Evolutionary conservation across 1,140 invertebrate genomes (phyloP), one percentile per base, ranked within the genome.

Genomic region (Drosophila seguyi): DNA sequence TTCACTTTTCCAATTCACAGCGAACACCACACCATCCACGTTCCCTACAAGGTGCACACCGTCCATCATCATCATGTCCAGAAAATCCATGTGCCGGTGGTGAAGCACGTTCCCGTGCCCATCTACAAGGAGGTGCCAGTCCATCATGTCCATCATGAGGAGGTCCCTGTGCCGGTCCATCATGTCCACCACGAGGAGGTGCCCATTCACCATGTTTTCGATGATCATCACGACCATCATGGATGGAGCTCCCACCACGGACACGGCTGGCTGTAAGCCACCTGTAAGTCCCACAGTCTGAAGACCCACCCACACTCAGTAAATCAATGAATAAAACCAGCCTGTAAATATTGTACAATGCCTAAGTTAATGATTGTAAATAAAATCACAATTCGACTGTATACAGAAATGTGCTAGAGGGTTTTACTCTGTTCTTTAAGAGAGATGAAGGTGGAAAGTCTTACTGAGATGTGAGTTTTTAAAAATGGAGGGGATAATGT

Each of bases 21-120:
- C 85, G 93, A 94, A 75, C 95, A 95, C 68, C 92, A 94, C 39
- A 92, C 94, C 0, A 94, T 95, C 65, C 94, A 95, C 80, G 95
- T 95, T 16, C 95, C 95, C 11, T 95, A 95, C 83, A 93, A 95
- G 29, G 94, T 95, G 7, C 95, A 95, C 77, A 95, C 94, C n/a
- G 93, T 95, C 6, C 95, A 95, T 81, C 95, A 95, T 86, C 94
- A 95, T 84, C 95, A 95, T 79, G 93, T 94, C 31, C 93, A 95
- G 83, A 95, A 95, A 81, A 77, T 95, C 14, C 88, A 91, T 14
- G 90, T 91, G 55, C 90, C 85, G 7, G 92, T 92, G 57, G 77
- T 92, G 11, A 92, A 92, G 59, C 90, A 92, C 48, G 92, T 92
- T 45, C 92, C 91, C 6, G 80, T 92, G 53, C 88, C 63, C 56